Evolutionary conservation across 2,888 invertebrate genomes (phyloP), one percentile per base, ranked within the genome.

Genomic region (Laothoe populi): DNA sequence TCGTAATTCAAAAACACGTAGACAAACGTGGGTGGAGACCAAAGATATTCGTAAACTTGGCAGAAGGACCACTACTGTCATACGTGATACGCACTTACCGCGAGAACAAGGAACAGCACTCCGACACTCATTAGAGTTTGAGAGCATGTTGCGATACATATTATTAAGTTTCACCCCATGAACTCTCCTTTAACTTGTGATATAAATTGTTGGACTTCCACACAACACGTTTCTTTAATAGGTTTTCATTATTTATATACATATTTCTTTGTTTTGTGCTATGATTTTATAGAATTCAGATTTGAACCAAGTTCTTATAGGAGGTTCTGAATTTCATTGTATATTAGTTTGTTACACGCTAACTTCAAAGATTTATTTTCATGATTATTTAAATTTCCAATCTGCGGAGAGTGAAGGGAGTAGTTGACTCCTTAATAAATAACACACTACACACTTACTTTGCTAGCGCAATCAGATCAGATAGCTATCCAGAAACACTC

Each of bases 71-170:
- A 7, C 63, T 65, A 66, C 66, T 69, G 72, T 71, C 71, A 70
- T 68, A 66, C 68, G 66, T 69, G 68, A 73, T 70, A 75, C 76
- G 73, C 79, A 73, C 74, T 76, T 69, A 70, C 66, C 19, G 26
- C 19, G 26, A 24, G 49, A 53, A 61, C 60, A 61, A 72, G 81
- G 72, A 81, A 81, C 72, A 66, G 78, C 81, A 81, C 81, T 81
- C 77, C 66, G 67, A 57, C 66, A 67, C 78, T 80, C 80, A 79
- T 81, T 79, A 79, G 70, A 70, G 72, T 78, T 81, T 78, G 80
- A 79, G 73, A 81, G 77, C 73, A 70, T 73, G 74, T 72, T 69
- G 62, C 68, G 73, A 71, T 70, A 70, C 72, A 72, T 73, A 73
- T 77, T 77, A 75, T 78, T 77, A 72, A 72, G 62, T 64, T 68